Evolutionary conservation across 2,113 vertebrate species (phyloP).

Genomic region (Loxodonta africana): DNA sequence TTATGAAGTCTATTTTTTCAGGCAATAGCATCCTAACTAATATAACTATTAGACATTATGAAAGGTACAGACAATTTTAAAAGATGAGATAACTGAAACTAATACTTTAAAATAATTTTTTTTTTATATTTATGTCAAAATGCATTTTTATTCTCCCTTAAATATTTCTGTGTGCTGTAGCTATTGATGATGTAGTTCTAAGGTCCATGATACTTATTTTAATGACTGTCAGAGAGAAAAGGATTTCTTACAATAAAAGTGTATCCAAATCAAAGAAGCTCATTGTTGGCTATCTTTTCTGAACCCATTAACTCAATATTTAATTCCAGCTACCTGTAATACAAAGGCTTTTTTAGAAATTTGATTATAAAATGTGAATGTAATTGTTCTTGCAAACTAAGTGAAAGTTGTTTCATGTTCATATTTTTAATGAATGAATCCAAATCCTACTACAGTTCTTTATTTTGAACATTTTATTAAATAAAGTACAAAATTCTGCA

Average conservation of each 20-base stretch:
- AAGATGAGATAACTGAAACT: neutral
- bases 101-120: constrained; percentile 1
- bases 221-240: neutral
- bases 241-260: neutral
- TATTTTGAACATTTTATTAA: neutral
- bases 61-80: neutral
- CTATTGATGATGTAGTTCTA: neutral
- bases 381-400: neutral
- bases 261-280: neutral
- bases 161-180: constrained; percentile 16
- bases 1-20: neutral
- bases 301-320: neutral
- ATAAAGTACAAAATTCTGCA: neutral
- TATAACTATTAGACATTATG: neutral
- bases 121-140: neutral
- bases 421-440: neutral
- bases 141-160: neutral
- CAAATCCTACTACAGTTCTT: neutral
- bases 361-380: neutral
- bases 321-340: neutral
- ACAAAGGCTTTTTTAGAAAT: neutral
- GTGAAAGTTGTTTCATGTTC: neutral
- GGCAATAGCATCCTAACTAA: neutral
- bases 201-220: neutral
- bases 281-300: neutral